Conservation (phyloP, 2,113 vertebrate species). For the Hippocampus zosterae region DNA sequence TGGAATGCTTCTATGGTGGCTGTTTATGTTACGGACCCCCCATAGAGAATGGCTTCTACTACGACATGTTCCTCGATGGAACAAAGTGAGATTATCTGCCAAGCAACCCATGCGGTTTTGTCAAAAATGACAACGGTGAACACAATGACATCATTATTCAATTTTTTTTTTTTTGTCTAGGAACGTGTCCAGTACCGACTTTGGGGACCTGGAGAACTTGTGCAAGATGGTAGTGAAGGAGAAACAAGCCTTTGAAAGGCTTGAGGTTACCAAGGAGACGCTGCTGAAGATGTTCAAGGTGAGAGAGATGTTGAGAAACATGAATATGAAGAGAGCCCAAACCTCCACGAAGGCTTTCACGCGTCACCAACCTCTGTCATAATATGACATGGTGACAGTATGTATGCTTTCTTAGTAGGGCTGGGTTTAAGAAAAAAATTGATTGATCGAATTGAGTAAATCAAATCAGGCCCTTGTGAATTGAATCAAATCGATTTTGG, state of each 20-base stretch:
- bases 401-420: no score
- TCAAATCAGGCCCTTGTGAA: no score
- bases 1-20: conserved; percentile 92
- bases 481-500: no score
- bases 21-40: conserved; percentile 97
- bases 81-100: conserved; percentile 75
- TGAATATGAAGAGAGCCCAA: background rate
- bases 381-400: background rate
- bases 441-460: no score
- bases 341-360: background rate
- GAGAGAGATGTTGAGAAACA: conserved; percentile 8
- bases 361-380: background rate
- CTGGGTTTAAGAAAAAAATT: no score
- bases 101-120: background rate
- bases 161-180: conserved; percentile 56
- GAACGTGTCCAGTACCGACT: conserved; percentile 90
- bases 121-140: background rate
- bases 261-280: conserved; percentile 92
- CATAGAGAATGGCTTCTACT: conserved; percentile 98
- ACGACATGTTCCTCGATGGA: conserved; percentile 93
- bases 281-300: conserved; percentile 98
- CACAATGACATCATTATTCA: background rate
- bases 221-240: conserved; percentile 94
- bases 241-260: conserved; percentile 91
- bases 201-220: conserved; percentile 83